phyloP scores from a whole-genome alignment of 2,888 invertebrate species.

The Lochmaea capreae region DNA sequence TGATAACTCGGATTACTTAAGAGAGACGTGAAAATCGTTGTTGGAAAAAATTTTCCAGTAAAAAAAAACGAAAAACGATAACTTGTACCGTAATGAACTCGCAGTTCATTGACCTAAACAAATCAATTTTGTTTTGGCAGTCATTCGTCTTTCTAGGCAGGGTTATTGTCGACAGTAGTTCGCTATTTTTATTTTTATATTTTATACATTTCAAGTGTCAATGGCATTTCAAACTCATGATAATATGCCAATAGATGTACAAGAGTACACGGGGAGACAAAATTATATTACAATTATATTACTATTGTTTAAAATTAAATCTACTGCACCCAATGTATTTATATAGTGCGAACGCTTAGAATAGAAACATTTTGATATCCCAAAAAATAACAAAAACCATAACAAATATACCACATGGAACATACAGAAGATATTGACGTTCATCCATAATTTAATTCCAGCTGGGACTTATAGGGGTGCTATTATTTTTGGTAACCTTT shows the following conservation, averaged over 20 bases:
- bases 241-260: slow-evolving; percentile 16
- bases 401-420: too few species aligned
- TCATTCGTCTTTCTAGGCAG: slow-evolving; percentile 51
- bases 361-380: too few species aligned
- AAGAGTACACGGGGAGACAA: background rate
- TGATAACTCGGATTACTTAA: background rate
- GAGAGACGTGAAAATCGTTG: background rate
- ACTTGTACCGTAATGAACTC: slow-evolving; percentile 30
- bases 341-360: too few species aligned
- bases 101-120: slow-evolving; percentile 54
- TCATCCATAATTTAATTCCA: too few species aligned
- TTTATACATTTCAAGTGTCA: slow-evolving; percentile 31
- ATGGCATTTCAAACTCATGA: slow-evolving; percentile 28
- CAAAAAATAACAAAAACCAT: too few species aligned
- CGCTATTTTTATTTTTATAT: slow-evolving; percentile 36
- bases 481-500: too few species aligned
- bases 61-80: slow-evolving; percentile 18
- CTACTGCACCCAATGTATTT: too few species aligned
- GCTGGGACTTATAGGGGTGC: too few species aligned
- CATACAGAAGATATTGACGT: too few species aligned
- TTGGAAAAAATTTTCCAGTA: slow-evolving; percentile 17
- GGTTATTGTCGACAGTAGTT: slow-evolving; percentile 32
- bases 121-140: slow-evolving; percentile 56
- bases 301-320: too few species aligned
- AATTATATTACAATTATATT: background rate